A percentile compares a stretch with the other conserved stretches of the same genome.
Evolutionary conservation across 2,888 invertebrate genomes (phyloP).

Genomic region (Drosophila paranaensis): DNA sequence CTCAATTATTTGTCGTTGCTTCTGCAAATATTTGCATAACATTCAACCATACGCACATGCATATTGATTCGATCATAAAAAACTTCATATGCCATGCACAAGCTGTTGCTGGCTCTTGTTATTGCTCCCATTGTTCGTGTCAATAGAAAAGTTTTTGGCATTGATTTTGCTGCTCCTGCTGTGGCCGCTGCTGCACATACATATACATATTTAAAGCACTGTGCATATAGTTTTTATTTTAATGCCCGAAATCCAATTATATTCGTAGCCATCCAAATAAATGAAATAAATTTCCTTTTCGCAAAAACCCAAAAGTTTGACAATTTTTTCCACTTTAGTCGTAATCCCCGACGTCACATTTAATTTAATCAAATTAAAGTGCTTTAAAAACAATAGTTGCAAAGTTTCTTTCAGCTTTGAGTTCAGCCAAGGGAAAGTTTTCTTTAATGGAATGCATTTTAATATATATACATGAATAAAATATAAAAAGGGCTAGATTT

Average conservation of each 20-base stretch:
- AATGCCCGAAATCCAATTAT: slow-evolving; percentile 10
- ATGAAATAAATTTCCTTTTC: slow-evolving; percentile 5
- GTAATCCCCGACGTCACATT: slow-evolving; percentile 9
- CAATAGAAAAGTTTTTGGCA: not conserved
- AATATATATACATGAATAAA: no score
- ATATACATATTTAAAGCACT: slow-evolving; percentile 4
- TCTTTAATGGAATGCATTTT: no score
- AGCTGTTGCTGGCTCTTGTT: slow-evolving; percentile 1
- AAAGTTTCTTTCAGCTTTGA: not conserved
- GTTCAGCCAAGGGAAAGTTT: no score
- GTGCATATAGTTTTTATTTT: not conserved
- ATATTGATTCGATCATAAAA: slow-evolving; percentile 20
- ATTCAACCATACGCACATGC: slow-evolving; percentile 10
- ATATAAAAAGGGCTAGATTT: no score
- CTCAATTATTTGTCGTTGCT: slow-evolving; percentile 35
- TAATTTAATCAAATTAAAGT: slow-evolving; percentile 16
- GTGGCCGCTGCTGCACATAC: not conserved
- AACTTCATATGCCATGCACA: slow-evolving; percentile 7
- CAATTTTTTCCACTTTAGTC: slow-evolving; percentile 11
- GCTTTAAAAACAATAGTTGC: slow-evolving; percentile 7
- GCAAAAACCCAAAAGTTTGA: not conserved
- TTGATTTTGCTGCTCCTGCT: slow-evolving; percentile 18
- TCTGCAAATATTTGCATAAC: slow-evolving; percentile 32
- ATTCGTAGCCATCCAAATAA: not conserved
- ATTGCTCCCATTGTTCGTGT: not conserved